Base-by-base conservation (phyloP, 1,140 invertebrate genomes). In the Homarus americanus region DNA sequence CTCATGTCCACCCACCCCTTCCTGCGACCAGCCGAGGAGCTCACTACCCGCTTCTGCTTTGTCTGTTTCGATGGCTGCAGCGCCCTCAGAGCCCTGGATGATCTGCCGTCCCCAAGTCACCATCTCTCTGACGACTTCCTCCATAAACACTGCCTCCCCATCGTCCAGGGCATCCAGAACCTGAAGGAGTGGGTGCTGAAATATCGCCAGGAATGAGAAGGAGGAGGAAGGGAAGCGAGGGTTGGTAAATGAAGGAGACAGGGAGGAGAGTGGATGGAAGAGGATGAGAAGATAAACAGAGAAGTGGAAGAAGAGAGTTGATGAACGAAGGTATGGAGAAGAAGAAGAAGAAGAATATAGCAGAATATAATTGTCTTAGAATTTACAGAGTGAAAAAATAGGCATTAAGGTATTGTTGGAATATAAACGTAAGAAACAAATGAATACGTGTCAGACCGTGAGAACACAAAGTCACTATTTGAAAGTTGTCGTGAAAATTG, bases 121-220 rank as follows among this genome's bases (percentile, higher is more conserved):
- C 24, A 34, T 44, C 63, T 80, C 20, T 82, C 49, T 24, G 83
- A 91, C 1, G 87, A 91, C 28, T 92, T 92, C 75, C 38, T 92
- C 10, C 73, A 63, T 38, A 34, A 75, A 66, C 34, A 92, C 83
- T 92, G 92, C 32, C 40, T 24, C 17, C 53, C 87, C 4, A 73
- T 92, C 20, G 92, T 91, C 36, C n/a, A 87, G 36, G 92, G 92
- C 41, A 49, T 92, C 24, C 75, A 92, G 84, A 82, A 40, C 34
- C 63, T 92, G 82, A 92, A 91, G 83, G 34, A 82, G 36, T 92
- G 92, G 92, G 88, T 92, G 0, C 32, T 76, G 72, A 92, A 76
- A 38, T 28, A 87, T 41, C 80, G 28, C 0, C 0, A 17, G 73
- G 3, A 0, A 32, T 4, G 7, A 2, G 3, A 28, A 17, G 15